Percentiles rank a stretch among this genome's conserved stretches.
These are phyloP conservation scores for Cervus canadensis DNA, from an alignment of 2,113 vertebrate species.

Conservation along the genomic window DNA sequence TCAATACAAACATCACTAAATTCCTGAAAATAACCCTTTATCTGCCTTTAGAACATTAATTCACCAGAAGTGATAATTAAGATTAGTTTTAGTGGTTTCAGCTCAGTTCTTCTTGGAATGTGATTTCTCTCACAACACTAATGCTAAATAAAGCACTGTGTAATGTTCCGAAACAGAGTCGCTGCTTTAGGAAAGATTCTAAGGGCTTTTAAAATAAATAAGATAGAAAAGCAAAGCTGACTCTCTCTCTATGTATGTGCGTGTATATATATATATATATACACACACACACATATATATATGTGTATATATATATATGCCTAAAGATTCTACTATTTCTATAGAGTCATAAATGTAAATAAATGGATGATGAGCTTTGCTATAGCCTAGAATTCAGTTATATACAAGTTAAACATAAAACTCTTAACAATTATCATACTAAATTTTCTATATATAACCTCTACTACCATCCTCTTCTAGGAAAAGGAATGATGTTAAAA, in stretches of 20 bases:
- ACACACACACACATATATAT: rapidly evolving
- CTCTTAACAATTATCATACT: background rate
- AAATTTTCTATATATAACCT: background rate
- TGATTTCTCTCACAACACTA: slow-evolving; percentile 52
- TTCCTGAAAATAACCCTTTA: slow-evolving; percentile 55
- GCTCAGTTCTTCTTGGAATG: slow-evolving; percentile 49
- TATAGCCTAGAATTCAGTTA: background rate
- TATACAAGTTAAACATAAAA: background rate
- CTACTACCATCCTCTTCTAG: background rate
- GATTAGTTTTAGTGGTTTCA: slow-evolving; percentile 64
- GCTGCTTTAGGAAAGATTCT: slow-evolving; percentile 28
- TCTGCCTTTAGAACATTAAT: slow-evolving; percentile 69
- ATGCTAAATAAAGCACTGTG: slow-evolving; percentile 64
- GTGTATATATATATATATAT: background rate
- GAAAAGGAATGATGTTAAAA: background rate
- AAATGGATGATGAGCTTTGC: background rate
- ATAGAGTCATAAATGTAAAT: background rate
- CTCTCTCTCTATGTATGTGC: background rate
- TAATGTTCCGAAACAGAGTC: background rate
- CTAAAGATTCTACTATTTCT: background rate
- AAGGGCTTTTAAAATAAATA: slow-evolving; percentile 23
- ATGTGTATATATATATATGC: background rate
- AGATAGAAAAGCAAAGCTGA: background rate
- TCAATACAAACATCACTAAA: slow-evolving; percentile 60
- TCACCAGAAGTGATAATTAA: slow-evolving; percentile 76